Conservation (phyloP, 2,888 invertebrate genomes). For the Leucoptera coffeella region DNA sequence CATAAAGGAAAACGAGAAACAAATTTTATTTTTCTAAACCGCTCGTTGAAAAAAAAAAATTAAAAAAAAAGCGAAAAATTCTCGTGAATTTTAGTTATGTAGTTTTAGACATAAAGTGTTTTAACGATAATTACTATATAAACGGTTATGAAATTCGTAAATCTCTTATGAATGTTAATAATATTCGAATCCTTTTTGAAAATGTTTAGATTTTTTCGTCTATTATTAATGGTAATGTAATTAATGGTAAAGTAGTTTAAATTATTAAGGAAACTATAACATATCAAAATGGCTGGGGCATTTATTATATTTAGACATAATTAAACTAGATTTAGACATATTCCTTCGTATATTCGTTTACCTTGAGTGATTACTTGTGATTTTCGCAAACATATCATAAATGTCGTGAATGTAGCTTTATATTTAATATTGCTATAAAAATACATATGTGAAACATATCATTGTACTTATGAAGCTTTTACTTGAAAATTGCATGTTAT, state of each 20-base stretch:
- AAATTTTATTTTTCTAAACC: no score
- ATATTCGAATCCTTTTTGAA: constrained; percentile 1
- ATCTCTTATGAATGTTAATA: constrained; percentile 23
- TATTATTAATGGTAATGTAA: constrained; percentile 16
- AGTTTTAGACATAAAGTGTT: background rate
- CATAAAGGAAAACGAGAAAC: no score
- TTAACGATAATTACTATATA: constrained; percentile 10
- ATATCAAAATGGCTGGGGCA: constrained; percentile 52
- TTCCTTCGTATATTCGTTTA: no score
- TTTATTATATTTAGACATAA: no score
- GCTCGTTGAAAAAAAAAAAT: background rate
- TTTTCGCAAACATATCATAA: no score
- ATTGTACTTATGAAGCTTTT: no score
- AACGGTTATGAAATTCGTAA: constrained; percentile 11
- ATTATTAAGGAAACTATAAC: constrained; percentile 40
- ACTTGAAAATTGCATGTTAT: no score
- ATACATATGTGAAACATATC: no score
- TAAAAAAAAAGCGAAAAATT: background rate
- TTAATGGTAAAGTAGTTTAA: constrained; percentile 15
- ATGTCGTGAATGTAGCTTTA: no score
- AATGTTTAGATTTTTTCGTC: constrained; percentile 4
- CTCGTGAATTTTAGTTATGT: background rate
- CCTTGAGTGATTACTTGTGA: no score
- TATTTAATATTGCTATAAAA: no score
- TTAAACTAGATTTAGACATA: no score